A percentile compares a stretch with the other conserved stretches of the same genome.
These are phyloP conservation scores for Caranx ignobilis DNA, from an alignment of 2,113 vertebrate species.

Conservation along the genomic window DNA sequence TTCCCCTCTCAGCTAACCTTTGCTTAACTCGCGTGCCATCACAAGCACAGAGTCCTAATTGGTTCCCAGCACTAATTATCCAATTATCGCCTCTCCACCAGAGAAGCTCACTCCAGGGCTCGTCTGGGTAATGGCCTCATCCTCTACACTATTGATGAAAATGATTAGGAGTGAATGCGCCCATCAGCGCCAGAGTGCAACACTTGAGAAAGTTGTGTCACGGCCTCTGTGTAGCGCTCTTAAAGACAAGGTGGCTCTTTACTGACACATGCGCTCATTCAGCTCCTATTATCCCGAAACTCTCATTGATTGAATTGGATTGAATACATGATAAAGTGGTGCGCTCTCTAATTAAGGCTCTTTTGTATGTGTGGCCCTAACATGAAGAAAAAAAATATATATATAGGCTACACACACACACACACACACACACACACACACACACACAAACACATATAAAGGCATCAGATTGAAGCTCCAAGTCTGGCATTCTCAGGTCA, in stretches of 20 bases:
- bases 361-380: constrained; percentile 37
- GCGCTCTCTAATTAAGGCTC: constrained; percentile 57
- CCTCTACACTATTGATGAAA: constrained; percentile 67
- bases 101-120: constrained; percentile 57
- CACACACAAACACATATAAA: neutral
- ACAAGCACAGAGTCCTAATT: constrained; percentile 83
- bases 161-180: constrained; percentile 69
- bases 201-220: constrained; percentile 59
- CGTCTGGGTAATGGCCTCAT: constrained; percentile 47
- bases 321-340: constrained; percentile 54
- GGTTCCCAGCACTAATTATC: constrained; percentile 83
- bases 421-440: no score
- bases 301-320: constrained; percentile 29
- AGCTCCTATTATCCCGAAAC: constrained; percentile 32
- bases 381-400: neutral
- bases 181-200: constrained; percentile 50
- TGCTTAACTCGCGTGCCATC: constrained; percentile 87
- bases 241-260: constrained; percentile 38
- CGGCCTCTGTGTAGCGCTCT: constrained; percentile 16
- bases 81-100: constrained; percentile 75
- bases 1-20: constrained; percentile 69
- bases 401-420: neutral
- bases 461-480: neutral
- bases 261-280: constrained; percentile 26
- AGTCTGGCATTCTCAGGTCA: neutral